phyloP scores from a whole-genome alignment of 1,140 invertebrate species.

The Eumeta japonica region DNA sequence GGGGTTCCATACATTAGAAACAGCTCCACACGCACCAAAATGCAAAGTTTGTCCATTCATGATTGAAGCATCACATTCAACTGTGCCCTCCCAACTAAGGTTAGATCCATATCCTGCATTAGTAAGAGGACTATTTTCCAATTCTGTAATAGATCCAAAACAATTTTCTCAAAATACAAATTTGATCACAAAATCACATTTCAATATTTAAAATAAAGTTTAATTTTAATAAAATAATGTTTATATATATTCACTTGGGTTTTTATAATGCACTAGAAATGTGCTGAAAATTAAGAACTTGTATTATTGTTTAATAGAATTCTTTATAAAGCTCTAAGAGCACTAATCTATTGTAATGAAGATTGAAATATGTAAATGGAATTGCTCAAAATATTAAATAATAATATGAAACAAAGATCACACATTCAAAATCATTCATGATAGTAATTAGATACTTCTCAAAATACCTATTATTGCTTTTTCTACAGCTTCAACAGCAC shows the following conservation, averaged over 20 bases:
- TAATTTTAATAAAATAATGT: slow-evolving; percentile 1
- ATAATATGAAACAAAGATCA: too few species aligned
- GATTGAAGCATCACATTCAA: slow-evolving; percentile 91
- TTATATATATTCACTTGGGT: too few species aligned
- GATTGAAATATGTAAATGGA: too few species aligned
- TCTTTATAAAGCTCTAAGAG: too few species aligned
- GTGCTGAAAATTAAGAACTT: too few species aligned
- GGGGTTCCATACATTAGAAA: slow-evolving; percentile 80
- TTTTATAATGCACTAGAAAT: too few species aligned
- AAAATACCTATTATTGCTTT: slow-evolving; percentile 66
- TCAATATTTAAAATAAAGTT: not conserved
- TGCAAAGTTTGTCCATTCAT: slow-evolving; percentile 82
- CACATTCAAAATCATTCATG: too few species aligned
- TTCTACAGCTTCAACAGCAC: slow-evolving; percentile 75
- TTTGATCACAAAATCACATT: not conserved
- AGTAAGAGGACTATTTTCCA: slow-evolving; percentile 85
- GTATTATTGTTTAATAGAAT: too few species aligned
- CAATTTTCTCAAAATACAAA: not conserved
- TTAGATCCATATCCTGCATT: slow-evolving; percentile 94
- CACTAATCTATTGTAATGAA: too few species aligned
- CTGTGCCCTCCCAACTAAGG: slow-evolving; percentile 77
- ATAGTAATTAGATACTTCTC: too few species aligned
- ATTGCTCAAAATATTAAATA: too few species aligned
- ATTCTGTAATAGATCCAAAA: slow-evolving; percentile 40
- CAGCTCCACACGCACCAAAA: slow-evolving; percentile 84